These are phyloP conservation scores for Diadophis punctatus DNA, from an alignment of 2,113 vertebrate genomes.

Conservation along the genomic window DNA sequence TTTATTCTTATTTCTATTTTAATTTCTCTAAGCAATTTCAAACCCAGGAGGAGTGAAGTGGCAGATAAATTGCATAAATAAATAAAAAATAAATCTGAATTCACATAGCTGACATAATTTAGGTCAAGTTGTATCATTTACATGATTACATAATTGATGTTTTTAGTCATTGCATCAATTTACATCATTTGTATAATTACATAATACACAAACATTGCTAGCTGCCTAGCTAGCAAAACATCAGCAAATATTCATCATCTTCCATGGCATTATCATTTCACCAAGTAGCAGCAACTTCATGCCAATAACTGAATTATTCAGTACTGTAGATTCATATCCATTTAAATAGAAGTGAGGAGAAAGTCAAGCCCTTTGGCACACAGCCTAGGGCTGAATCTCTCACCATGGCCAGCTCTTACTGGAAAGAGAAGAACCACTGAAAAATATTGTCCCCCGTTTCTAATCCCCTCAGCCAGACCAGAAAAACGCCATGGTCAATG, in stretches of 20 bases:
- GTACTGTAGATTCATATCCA: neutral
- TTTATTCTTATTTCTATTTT: neutral
- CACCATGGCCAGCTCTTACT: neutral
- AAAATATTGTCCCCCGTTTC: neutral
- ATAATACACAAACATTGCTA: neutral
- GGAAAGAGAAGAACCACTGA: neutral
- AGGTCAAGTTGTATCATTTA: neutral
- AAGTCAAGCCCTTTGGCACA: neutral
- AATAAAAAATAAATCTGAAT: neutral
- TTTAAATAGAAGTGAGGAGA: neutral
- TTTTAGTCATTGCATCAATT: neutral
- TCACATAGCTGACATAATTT: neutral
- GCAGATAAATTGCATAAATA: neutral
- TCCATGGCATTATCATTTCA: neutral
- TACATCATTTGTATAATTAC: neutral
- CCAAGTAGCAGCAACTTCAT: neutral
- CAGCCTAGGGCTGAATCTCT: neutral
- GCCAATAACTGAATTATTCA: neutral
- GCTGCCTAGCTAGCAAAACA: neutral
- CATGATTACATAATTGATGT: neutral
- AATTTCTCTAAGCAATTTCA: neutral
- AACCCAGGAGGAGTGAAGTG: neutral
- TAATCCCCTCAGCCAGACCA: neutral
- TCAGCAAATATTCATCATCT: neutral
- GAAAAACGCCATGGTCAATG: neutral